Evolutionary conservation across 92 coral and sea anemone genomes (phyloP).

Genomic region (Porites evermanni): DNA sequence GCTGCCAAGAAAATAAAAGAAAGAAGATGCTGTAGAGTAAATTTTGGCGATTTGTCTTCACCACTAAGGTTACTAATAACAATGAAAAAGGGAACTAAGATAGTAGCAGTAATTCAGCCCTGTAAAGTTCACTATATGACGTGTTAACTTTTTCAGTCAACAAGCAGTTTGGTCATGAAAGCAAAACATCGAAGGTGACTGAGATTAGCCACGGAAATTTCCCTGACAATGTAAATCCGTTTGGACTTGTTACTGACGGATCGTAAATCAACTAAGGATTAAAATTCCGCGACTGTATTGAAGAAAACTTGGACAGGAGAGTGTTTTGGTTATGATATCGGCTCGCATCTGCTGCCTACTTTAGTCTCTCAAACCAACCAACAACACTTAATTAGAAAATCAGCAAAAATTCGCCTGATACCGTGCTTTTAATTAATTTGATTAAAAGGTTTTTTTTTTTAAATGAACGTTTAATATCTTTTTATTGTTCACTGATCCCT

Average conservation of each 20-base stretch:
- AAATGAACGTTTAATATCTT: background rate
- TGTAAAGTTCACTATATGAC: background rate
- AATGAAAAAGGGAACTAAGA: background rate
- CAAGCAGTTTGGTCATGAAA: background rate
- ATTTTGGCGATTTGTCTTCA: too few relatives aligned
- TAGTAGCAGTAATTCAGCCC: background rate
- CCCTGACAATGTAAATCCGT: conserved; percentile 41
- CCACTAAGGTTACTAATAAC: background rate
- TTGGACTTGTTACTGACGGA: conserved; percentile 39
- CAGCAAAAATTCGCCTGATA: background rate
- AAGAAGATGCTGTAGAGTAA: background rate
- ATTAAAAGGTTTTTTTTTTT: conserved; percentile 21
- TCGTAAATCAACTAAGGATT: conserved; percentile 56
- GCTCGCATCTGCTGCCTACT: conserved; percentile 6
- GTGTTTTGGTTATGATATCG: background rate
- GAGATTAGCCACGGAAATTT: background rate
- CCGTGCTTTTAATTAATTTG: background rate
- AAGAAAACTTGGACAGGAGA: background rate
- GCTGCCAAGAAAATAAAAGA: background rate
- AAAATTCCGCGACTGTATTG: conserved; percentile 30
- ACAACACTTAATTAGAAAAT: background rate
- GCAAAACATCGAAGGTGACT: background rate
- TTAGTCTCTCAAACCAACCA: background rate
- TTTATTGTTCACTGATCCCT: background rate
- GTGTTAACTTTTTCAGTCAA: background rate